phyloP scores from a whole-genome alignment of 2,888 invertebrate species.

The Clistopyga incitator region DNA sequence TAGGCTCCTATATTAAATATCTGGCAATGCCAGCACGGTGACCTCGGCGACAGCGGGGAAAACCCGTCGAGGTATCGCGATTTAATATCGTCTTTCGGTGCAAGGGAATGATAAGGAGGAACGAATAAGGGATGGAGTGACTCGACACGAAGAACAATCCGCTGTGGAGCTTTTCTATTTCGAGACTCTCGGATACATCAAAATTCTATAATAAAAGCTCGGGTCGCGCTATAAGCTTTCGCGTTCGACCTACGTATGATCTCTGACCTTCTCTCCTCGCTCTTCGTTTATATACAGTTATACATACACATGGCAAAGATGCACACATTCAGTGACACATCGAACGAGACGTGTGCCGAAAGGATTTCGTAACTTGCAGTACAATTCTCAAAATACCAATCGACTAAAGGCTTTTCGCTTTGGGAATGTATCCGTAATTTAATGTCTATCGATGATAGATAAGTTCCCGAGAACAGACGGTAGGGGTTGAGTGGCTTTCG shows the following conservation, averaged over 20 bases:
- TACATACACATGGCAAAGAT: neutral
- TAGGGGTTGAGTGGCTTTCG: constrained; percentile 39
- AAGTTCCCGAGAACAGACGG: constrained; percentile 41
- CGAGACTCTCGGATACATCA: constrained; percentile 59
- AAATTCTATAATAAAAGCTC: constrained; percentile 65
- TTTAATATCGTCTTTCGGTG: constrained; percentile 55
- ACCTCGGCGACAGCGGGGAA: constrained; percentile 53
- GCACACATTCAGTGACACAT: neutral
- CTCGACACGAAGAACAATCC: constrained; percentile 62
- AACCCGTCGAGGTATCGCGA: constrained; percentile 59
- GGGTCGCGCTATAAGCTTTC: neutral
- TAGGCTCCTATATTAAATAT: constrained; percentile 56
- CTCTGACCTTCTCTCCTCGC: constrained; percentile 40
- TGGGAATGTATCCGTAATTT: constrained; percentile 29
- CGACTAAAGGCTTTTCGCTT: too few species aligned
- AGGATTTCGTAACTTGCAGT: too few species aligned
- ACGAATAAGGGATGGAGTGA: constrained; percentile 23
- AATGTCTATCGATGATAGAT: constrained; percentile 55
- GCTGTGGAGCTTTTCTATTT: constrained; percentile 60
- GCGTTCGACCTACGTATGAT: constrained; percentile 26
- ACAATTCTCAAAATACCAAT: too few species aligned
- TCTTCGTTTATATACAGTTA: constrained; percentile 17
- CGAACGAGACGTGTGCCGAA: too few species aligned
- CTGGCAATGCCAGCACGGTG: constrained; percentile 30
- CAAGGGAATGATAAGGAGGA: constrained; percentile 24